These are phyloP conservation scores for Cheilosia scutellata DNA, from an alignment of 2,888 invertebrate genomes.

Conservation along the genomic window DNA sequence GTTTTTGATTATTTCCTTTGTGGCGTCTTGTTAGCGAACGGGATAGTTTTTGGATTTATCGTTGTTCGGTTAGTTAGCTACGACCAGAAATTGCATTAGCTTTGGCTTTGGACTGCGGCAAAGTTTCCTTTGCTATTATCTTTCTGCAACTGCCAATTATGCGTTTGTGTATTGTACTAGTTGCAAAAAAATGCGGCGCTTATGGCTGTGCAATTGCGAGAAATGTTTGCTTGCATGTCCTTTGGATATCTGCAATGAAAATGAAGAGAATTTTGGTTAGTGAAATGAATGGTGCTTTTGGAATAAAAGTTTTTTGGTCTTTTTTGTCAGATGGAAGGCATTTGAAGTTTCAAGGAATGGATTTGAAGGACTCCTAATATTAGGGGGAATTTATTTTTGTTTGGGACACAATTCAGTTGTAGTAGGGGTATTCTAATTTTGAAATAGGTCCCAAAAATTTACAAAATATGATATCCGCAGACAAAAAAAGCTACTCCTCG, in stretches of 20 bases:
- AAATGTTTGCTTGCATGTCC: not conserved
- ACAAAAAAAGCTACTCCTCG: too few species aligned
- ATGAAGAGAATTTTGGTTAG: not conserved
- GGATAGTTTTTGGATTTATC: not conserved
- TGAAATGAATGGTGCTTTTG: not conserved
- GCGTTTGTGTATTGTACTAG: not conserved
- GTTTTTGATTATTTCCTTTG: not conserved
- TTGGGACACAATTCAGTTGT: too few species aligned
- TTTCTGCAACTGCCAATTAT: constrained; percentile 2
- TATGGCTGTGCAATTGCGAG: not conserved
- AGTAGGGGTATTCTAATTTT: too few species aligned
- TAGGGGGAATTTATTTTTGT: not conserved
- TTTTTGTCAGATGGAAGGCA: not conserved
- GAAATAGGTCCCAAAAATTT: too few species aligned
- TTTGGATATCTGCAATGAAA: not conserved
- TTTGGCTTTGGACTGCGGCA: not conserved
- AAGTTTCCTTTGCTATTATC: not conserved
- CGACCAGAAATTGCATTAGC: not conserved
- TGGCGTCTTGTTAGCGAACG: not conserved
- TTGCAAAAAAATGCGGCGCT: not conserved
- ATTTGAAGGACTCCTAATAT: not conserved
- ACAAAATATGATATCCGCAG: too few species aligned
- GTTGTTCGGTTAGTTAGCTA: constrained; percentile 10
- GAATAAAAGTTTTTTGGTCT: not conserved
- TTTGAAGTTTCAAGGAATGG: not conserved